Evolutionary conservation across 2,113 vertebrate genomes (phyloP).

Genomic region (Bungarus multicinctus): DNA sequence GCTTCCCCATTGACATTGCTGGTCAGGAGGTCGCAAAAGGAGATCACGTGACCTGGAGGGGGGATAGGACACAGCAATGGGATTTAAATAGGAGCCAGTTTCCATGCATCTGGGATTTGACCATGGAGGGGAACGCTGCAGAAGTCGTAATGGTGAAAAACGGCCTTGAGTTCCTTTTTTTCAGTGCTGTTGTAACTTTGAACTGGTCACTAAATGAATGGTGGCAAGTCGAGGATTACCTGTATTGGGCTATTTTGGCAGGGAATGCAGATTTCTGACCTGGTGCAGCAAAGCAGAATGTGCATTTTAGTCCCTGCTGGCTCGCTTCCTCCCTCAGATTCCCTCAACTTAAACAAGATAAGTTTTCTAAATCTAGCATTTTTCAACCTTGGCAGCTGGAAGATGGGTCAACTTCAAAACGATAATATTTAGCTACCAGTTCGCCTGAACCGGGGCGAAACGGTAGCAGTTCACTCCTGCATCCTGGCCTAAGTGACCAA

Average conservation of each 20-base stretch:
- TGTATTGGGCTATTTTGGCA: not conserved
- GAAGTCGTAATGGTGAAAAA: not conserved
- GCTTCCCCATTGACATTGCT: too few relatives aligned
- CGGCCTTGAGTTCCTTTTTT: not conserved
- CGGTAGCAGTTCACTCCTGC: too few relatives aligned
- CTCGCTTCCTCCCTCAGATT: rapidly evolving
- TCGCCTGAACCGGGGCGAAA: too few relatives aligned
- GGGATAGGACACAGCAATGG: too few relatives aligned
- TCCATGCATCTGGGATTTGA: too few relatives aligned
- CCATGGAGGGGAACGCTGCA: not conserved
- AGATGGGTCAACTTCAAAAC: not conserved
- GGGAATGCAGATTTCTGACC: not conserved
- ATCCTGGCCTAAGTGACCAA: too few relatives aligned
- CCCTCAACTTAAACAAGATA: rapidly evolving
- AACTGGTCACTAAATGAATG: not conserved
- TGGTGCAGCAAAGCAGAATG: not conserved
- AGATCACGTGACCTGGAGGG: too few relatives aligned
- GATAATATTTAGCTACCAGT: too few relatives aligned
- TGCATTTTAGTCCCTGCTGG: not conserved
- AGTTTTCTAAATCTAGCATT: not conserved
- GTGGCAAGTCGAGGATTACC: not conserved
- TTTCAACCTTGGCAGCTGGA: not conserved
- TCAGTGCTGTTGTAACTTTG: not conserved
- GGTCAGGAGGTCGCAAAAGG: too few relatives aligned
- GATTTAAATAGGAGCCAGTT: too few relatives aligned